Base-by-base conservation (phyloP, 2,113 vertebrate species). In the Python bivittatus region DNA sequence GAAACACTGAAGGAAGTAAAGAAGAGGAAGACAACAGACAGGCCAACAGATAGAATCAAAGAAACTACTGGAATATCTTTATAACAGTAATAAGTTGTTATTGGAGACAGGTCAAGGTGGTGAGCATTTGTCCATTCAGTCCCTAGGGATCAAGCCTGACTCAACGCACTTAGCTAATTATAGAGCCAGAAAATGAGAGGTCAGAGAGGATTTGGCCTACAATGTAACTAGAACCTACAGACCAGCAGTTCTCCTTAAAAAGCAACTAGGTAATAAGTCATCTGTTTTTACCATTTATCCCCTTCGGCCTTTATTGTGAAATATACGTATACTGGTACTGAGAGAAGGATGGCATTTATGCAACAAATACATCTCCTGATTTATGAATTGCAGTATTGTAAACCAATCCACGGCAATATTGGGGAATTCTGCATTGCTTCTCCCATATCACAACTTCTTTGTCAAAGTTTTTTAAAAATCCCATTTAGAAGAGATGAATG, bases 401-500 rank as follows among this genome's bases (percentile, higher is more conserved):
- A 84, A 56, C 61, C 0, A 38, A 92, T 87, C 1, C 27, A n/a
- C n/a, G 42, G 60, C 6, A 93, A 53, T 23, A 29, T 20, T 29
- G 42, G 27, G 54, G 92, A 91, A 79, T 84, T 4, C 0, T 6
- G 12, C 2, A 23, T 79, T 0, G 1, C 11, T 91, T 91, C 91
- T 10, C 91, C 93, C 13, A 64, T 64, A 27, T 53, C 61, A n/a
- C 68, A 61, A 23, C 48, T 33, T 9, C 0, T 92, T 95, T 86
- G 53, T 0, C 8, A 94, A 90, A 90, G 79, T 88, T 89, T 88
- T 79, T 1, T 83, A 90, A 94, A 91, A 89, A 94, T 92, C 95
- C 93, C 56, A 64, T 96, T 96, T 97, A 94, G 91, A 96, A 84
- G 92, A 94, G 89, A 96, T 96, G 95, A 96, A 95, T 96, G 96